Evolutionary conservation across 2,113 vertebrate genomes (phyloP), one percentile per base, ranked within the genome.

Genomic region (Dipodomys merriami): DNA sequence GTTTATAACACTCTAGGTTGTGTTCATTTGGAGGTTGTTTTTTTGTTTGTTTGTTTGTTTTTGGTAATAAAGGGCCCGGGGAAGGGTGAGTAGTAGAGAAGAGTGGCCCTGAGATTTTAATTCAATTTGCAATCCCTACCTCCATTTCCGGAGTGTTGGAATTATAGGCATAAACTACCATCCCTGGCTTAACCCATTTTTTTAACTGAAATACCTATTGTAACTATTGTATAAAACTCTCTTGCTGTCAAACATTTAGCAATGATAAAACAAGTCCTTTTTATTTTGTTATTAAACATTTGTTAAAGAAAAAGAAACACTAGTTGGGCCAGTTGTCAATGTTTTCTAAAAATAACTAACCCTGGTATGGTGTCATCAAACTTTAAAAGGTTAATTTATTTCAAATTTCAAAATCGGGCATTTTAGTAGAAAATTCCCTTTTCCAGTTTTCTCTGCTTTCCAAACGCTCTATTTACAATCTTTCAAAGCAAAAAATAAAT

Each of bases 351-450:
- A 82, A 76, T 25, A 90, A 90, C 22, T 83, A 12, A 91, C 29
- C 23, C 35, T 35, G 18, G 67, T 49, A 83, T 35, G 44, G 83
- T 88, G 62, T 80, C 19, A 57, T 73, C 90, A 86, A 95, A 88
- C 46, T 68, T 88, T 15, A 57, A 83, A 46, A 84, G 49, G 49
- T 49, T 49, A 46, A 49, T 79, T 72, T 72, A 84, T 27, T 90
- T 92, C 69, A n/a, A 82, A 81, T 84, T 86, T 90, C 23, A 44
- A 82, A 82, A 22, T 83, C 1, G 7, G 49, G 12, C 49, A 49
- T 49, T 8, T 71, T 64, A 12, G 20, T 30, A 79, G 20, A 33
- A 82, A 86, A 79, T 25, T 73, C 80, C 35, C 90, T 20, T 91
- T 88, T 83, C 12, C 29, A 7, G 19, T 81, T 88, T 64, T 6